These are phyloP conservation scores for Discoglossus pictus DNA, from an alignment of 2,797 vertebrate species.

Conservation along the genomic window DNA sequence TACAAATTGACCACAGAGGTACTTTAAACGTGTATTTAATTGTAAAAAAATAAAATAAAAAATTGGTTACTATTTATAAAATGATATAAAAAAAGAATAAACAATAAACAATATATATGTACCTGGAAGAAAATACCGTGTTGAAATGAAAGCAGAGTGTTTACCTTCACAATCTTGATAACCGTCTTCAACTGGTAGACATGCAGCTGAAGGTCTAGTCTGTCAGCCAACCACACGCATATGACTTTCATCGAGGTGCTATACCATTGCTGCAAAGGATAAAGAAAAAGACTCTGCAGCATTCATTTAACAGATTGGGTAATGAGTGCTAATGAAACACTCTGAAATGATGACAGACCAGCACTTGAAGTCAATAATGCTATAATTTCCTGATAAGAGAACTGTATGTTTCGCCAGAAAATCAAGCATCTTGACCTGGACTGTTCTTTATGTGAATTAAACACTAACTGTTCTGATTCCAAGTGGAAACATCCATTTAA, in stretches of 20 bases:
- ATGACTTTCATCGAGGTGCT: conserved; percentile 85
- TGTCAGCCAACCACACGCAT: conserved; percentile 90
- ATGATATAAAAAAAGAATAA: neutral
- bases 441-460: conserved; percentile 72
- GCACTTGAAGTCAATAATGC: conserved; percentile 74
- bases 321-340: conserved; percentile 74
- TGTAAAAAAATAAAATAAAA: neutral
- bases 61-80: neutral
- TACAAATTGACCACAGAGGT: no score
- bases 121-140: no score
- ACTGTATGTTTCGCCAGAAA: conserved; percentile 70
- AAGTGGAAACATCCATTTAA: conserved; percentile 67
- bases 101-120: no score
- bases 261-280: conserved; percentile 90
- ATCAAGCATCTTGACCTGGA: conserved; percentile 70
- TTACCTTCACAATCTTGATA: conserved; percentile 98
- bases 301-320: conserved; percentile 72
- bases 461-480: conserved; percentile 62
- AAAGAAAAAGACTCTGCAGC: conserved; percentile 58
- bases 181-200: conserved; percentile 95
- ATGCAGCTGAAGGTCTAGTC: conserved; percentile 95
- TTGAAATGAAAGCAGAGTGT: conserved; percentile 9
- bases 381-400: conserved; percentile 75
- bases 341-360: conserved; percentile 71
- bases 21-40: no score